phyloP scores from a whole-genome alignment of 2,888 invertebrate species.

The Cosmorhoe ocellata region DNA sequence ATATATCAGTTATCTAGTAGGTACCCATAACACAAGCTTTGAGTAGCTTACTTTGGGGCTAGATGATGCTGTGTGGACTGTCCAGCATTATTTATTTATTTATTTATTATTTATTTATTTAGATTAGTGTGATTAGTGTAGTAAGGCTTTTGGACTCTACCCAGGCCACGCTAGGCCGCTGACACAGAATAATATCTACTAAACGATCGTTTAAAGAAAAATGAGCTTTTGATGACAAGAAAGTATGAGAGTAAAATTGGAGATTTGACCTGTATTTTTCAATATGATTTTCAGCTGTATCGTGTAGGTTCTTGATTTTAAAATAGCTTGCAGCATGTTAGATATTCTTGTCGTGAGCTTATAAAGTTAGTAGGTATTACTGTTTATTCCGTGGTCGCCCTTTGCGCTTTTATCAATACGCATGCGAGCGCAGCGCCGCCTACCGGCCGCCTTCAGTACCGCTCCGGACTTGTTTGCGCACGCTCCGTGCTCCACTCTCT shows the following conservation, averaged over 20 bases:
- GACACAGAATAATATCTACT: neutral
- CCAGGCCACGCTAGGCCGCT: neutral
- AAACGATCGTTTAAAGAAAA: neutral
- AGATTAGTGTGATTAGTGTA: neutral
- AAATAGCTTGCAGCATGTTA: neutral
- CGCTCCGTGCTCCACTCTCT: constrained; percentile 67
- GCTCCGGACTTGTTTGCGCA: constrained; percentile 67
- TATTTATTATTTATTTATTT: no score
- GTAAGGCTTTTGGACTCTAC: constrained; percentile 3
- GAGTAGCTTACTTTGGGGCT: no score
- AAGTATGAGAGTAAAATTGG: no score
- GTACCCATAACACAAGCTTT: no score
- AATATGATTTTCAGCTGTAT: neutral
- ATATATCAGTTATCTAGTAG: no score
- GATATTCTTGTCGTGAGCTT: neutral
- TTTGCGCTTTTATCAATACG: constrained; percentile 69
- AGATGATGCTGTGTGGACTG: no score
- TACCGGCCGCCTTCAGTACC: constrained; percentile 63
- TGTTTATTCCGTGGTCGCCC: constrained; percentile 39
- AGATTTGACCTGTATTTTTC: no score
- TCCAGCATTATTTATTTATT: no score
- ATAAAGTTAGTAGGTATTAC: neutral
- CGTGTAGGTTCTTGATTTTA: neutral
- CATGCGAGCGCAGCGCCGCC: constrained; percentile 62
- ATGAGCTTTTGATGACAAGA: neutral